Evolutionary conservation across 2,113 vertebrate species (phyloP), one percentile per base, ranked within the genome.

Genomic region (Lepidothrix coronata): DNA sequence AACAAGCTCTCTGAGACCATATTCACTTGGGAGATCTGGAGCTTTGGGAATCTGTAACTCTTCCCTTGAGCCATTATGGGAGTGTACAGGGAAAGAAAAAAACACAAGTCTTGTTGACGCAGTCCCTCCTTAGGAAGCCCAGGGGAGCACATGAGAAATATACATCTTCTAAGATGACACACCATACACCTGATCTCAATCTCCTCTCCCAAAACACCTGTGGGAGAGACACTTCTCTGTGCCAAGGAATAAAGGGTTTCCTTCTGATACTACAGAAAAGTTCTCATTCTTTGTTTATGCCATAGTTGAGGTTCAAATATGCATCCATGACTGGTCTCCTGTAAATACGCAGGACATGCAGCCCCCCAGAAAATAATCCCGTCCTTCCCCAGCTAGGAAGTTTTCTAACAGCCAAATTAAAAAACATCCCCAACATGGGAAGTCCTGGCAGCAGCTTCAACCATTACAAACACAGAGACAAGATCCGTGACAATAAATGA

Each of bases 401-500:
- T 39, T 73, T 88, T 62, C 43, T 39, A 57, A 8, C 14, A 57
- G 67, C 6, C 4, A 77, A 52, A 72, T 30, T 23, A 31, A 48
- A 81, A 51, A 24, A 1, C 20, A 35, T 41, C 39, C 61, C 8
- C 12, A 49, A 9, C 44, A 58, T 18, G 28, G 28, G 18, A 89
- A 93, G 66, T 70, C 37, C 44, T 89, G 77, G 66, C 59, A 80
- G 43, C 68, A 80, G 21, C 43, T 81, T 89, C 61, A 73, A 13
- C 75, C 5, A 5, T 80, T 71, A 48, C 33, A 44, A 85, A 77
- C 48, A 77, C 25, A 51, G 15, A 80, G 43, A 51, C 23, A 55
- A 70, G 49, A 83, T 37, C 46, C 0, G 0, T 59, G 43, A 80
- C 75, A 52, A 58, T 57, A 91, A 94, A 57, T 0, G 0, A 63